Percentiles rank a stretch among this genome's conserved stretches.
Evolutionary conservation across 2,113 vertebrate genomes (phyloP).

Genomic region (Anolis sagrei): DNA sequence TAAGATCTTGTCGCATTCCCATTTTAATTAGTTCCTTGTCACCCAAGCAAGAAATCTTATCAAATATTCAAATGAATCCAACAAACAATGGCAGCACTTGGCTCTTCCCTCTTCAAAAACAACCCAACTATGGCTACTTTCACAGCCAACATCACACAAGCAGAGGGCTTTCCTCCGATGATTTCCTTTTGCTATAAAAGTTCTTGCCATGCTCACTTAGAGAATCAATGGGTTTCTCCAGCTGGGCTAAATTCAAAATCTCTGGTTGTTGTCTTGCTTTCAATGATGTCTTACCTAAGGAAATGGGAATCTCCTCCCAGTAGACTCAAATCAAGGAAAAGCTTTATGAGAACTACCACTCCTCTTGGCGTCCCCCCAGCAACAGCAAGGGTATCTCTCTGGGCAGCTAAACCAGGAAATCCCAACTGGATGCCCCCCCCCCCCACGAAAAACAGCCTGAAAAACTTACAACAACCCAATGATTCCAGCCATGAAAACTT

Average conservation of each 20-base stretch:
- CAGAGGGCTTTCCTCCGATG: background rate
- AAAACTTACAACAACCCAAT: too few species aligned
- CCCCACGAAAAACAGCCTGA: too few species aligned
- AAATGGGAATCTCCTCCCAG: too few species aligned
- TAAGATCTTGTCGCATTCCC: conserved; percentile 28
- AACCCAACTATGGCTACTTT: background rate
- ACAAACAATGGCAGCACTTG: background rate
- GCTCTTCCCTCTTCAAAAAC: background rate
- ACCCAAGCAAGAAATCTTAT: background rate
- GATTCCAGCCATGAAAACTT: too few species aligned
- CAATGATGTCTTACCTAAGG: background rate
- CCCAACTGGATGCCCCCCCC: too few species aligned
- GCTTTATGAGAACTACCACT: too few species aligned
- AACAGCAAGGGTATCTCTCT: too few species aligned
- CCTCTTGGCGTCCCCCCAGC: too few species aligned
- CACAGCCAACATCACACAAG: background rate
- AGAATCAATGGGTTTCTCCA: background rate
- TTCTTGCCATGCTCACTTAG: background rate
- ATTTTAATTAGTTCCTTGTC: conserved; percentile 46
- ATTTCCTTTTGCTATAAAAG: background rate
- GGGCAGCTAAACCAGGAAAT: too few species aligned
- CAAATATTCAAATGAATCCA: background rate
- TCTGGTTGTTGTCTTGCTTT: background rate
- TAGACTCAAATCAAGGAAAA: too few species aligned
- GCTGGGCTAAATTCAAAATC: background rate